Evolutionary conservation across 1,140 invertebrate species (phyloP).

Genomic region (Coptotermes formosanus): DNA sequence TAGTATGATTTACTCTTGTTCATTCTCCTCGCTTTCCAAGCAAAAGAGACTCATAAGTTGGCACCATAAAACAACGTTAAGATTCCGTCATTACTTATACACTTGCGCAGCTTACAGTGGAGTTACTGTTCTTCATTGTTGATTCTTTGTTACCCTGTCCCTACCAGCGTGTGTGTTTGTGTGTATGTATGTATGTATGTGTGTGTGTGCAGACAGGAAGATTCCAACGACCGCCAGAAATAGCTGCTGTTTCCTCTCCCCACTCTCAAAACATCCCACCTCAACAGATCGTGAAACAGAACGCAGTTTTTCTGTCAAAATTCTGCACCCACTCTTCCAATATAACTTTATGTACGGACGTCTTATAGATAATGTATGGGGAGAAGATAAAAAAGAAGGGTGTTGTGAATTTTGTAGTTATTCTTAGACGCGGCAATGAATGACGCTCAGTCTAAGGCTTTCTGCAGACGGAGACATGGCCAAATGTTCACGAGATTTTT

Average conservation of each 20-base stretch:
- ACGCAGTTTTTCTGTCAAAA: constrained; percentile 26
- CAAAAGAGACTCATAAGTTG: too few species aligned
- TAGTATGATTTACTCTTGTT: too few species aligned
- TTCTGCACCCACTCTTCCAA: neutral
- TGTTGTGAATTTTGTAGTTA: neutral
- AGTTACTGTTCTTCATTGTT: neutral
- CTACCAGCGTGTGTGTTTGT: too few species aligned
- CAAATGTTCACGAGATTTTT: neutral
- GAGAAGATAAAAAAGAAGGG: neutral
- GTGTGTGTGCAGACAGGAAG: constrained; percentile 9
- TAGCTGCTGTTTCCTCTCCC: constrained; percentile 14
- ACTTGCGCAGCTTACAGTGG: neutral
- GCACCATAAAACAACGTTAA: too few species aligned
- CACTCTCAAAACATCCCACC: neutral
- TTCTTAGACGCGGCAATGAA: neutral
- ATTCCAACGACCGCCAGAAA: constrained; percentile 19
- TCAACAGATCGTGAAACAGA: constrained; percentile 20
- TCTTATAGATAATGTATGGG: neutral
- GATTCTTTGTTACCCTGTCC: neutral
- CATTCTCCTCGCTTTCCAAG: too few species aligned
- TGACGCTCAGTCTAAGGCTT: neutral
- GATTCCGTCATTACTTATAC: neutral
- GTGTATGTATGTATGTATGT: too few species aligned
- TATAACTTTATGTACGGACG: constrained; percentile 13
- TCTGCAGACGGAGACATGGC: neutral